Conservation (phyloP, 2,113 vertebrate species). For the Tympanuchus pallidicinctus region DNA sequence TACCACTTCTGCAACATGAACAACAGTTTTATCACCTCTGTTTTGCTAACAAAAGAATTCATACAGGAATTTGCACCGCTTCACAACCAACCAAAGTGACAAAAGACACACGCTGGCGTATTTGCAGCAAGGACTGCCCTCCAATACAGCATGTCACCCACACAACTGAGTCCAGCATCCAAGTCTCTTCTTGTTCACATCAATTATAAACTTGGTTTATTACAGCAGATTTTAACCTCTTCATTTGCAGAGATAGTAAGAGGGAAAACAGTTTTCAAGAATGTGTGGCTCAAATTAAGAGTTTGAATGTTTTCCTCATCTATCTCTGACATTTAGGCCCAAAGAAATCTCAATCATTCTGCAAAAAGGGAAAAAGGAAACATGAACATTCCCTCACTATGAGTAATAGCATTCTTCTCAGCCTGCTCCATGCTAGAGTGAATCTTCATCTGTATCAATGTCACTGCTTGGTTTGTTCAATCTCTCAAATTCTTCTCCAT, state of each 20-base stretch:
- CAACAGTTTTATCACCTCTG: background rate
- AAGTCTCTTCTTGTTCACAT: background rate
- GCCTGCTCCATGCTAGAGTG: conserved; percentile 70
- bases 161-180: background rate
- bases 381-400: background rate
- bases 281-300: background rate
- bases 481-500: conserved; percentile 94
- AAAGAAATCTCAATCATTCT: background rate
- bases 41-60: background rate
- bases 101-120: background rate
- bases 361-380: background rate
- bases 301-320: background rate
- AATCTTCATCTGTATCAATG: conserved; percentile 90
- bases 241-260: background rate
- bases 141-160: background rate
- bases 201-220: background rate
- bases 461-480: conserved; percentile 88
- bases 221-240: background rate
- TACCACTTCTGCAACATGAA: background rate
- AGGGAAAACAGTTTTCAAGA: background rate
- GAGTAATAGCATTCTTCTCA: background rate
- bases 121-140: background rate
- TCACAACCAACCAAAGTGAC: background rate
- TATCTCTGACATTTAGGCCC: background rate
- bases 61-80: background rate